These are phyloP conservation scores for Poicephalus meyeri DNA, from an alignment of 2,113 vertebrate genomes.

Conservation along the genomic window DNA sequence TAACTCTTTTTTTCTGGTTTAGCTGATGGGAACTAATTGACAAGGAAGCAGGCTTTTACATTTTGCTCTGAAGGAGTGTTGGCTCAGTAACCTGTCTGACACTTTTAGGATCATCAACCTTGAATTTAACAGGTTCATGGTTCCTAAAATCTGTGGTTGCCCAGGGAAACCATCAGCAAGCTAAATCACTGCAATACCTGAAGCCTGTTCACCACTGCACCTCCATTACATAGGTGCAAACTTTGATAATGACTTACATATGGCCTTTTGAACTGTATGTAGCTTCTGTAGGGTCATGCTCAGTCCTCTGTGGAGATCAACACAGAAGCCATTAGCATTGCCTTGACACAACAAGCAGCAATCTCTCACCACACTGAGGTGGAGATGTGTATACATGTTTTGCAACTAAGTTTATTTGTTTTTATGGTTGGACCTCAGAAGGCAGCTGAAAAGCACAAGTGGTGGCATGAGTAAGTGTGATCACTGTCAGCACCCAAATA, in stretches of 20 bases:
- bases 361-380: neutral
- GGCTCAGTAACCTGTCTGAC: neutral
- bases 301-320: neutral
- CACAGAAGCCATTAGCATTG: neutral
- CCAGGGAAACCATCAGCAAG: neutral
- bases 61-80: neutral
- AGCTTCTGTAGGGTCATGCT: neutral
- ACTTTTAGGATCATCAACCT: neutral
- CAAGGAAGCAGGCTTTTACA: neutral
- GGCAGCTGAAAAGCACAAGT: neutral
- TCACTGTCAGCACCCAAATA: neutral
- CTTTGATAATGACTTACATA: neutral
- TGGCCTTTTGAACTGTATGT: neutral
- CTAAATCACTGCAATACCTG: neutral
- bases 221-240: neutral
- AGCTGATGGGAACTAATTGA: neutral
- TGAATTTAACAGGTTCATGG: neutral
- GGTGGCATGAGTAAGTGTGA: neutral
- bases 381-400: neutral
- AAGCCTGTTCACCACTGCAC: neutral
- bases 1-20: neutral
- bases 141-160: neutral
- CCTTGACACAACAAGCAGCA: neutral
- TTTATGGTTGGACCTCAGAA: neutral
- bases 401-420: neutral